Evolutionary conservation across 2,797 vertebrate genomes (phyloP).

Genomic region (Limnodromus scolopaceus): DNA sequence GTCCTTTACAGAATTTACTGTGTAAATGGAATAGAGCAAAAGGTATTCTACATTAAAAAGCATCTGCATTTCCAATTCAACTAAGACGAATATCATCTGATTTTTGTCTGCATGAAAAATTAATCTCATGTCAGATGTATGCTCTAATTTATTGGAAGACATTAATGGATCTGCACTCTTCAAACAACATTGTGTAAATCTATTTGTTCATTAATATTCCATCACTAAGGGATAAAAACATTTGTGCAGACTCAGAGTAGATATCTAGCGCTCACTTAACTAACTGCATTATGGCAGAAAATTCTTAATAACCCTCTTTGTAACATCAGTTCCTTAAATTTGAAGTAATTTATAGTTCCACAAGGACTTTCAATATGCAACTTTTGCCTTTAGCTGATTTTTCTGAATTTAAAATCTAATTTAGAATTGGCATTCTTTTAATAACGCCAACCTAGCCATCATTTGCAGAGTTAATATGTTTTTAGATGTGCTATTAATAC

Average conservation of each 20-base stretch:
- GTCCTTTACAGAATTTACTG: neutral
- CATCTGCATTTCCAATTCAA: constrained; percentile 4
- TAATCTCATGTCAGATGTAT: neutral
- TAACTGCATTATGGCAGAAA: neutral
- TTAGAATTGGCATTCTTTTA: neutral
- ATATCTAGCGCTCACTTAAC: neutral
- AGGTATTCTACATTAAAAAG: constrained; percentile 2
- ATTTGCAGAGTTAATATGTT: neutral
- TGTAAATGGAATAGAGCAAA: neutral
- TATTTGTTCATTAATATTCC: constrained; percentile 53
- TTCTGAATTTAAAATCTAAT: neutral
- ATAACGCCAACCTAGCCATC: neutral
- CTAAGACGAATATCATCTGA: neutral
- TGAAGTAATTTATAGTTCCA: neutral
- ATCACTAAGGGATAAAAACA: constrained; percentile 5
- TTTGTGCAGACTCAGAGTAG: neutral
- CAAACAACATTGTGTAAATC: constrained; percentile 3
- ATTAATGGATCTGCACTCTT: constrained; percentile 19
- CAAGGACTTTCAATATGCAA: neutral
- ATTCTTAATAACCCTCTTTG: neutral
- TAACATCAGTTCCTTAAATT: neutral
- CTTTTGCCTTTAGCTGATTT: neutral
- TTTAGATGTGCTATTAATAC: neutral
- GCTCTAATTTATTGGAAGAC: constrained; percentile 12
- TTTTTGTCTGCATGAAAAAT: constrained; percentile 41